Evolutionary conservation across 2,113 vertebrate genomes (phyloP), one percentile per base, ranked within the genome.

Genomic region (Zosterops hypoxanthus): DNA sequence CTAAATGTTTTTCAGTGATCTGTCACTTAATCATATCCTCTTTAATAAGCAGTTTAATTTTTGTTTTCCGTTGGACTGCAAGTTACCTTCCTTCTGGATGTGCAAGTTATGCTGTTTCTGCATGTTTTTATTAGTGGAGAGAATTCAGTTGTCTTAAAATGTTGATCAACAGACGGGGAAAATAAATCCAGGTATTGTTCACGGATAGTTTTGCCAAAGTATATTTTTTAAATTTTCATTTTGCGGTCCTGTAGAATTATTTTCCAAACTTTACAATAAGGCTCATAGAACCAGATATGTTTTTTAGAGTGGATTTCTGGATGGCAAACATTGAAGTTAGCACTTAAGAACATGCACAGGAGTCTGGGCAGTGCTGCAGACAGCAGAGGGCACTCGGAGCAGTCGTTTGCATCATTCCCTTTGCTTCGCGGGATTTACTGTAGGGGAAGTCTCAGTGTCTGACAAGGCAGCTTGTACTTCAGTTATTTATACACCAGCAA

Each of bases 331-430:
- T 69, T 36, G 31, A 71, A 14, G 1, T 9, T 49, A 25, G 33
- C 14, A 1, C 28, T 76, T 20, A 7, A 5, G 16, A 61, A 34
- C 0, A 29, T n/a, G 73, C 63, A 1, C 7, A 1, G 44, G 36
- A 49, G 53, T 5, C 14, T 80, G n/a, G 9, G 70, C 19, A 55
- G 34, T 1, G 61, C 3, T 1, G 22, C 75, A 75, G 93, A 60
- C 96, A 94, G 93, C 94, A 97, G 96, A 70, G 95, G 96, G 96
- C 96, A 90, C 93, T 88, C 75, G 25, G 86, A 66, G 6, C 95
- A 94, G 82, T 25, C 4, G 6, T 91, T 97, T 92, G 61, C 84
- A 65, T 65, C 50, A 0, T 21, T 39, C 44, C 25, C 61, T 55
- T 33, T 11, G 9, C 82, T 73, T 14, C 44, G 0, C 23, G 14